Conservation (phyloP, 2,888 invertebrate genomes). For the Biston betularia region DNA sequence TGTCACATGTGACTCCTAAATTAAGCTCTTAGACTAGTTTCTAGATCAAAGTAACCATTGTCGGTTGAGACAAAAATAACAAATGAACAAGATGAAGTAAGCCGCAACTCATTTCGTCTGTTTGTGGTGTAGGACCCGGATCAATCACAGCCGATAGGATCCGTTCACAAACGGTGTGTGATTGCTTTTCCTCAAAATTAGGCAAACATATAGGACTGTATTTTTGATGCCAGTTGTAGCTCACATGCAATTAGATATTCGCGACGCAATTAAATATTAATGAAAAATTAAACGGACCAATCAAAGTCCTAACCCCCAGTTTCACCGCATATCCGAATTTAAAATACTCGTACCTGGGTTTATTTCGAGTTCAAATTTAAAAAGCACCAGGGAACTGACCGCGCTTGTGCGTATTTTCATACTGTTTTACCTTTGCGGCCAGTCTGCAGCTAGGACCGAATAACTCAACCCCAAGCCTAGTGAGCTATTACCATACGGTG, state of each 20-base stretch:
- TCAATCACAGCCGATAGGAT: constrained; percentile 4
- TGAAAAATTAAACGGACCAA: too few species aligned
- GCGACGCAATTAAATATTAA: too few species aligned
- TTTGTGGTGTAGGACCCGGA: constrained; percentile 11
- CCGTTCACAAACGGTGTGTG: neutral
- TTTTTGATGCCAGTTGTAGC: neutral
- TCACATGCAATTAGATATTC: too few species aligned
- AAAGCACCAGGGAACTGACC: constrained; percentile 13
- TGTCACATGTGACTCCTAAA: too few species aligned
- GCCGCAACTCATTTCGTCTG: constrained; percentile 3
- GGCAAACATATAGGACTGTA: neutral
- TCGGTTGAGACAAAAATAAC: neutral
- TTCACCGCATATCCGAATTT: neutral
- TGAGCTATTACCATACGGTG: constrained; percentile 3
- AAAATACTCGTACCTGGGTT: constrained; percentile 5
- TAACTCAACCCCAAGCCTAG: neutral
- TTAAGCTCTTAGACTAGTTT: too few species aligned
- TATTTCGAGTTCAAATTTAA: constrained; percentile 18
- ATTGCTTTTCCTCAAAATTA: constrained; percentile 10
- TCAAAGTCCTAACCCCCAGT: too few species aligned
- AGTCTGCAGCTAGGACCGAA: neutral
- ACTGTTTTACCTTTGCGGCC: constrained; percentile 14
- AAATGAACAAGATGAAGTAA: constrained; percentile 1
- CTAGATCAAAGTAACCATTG: neutral
- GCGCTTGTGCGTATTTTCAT: constrained; percentile 14